Conservation (phyloP, 2,797 vertebrate species). For the Girardinus metallicus region DNA sequence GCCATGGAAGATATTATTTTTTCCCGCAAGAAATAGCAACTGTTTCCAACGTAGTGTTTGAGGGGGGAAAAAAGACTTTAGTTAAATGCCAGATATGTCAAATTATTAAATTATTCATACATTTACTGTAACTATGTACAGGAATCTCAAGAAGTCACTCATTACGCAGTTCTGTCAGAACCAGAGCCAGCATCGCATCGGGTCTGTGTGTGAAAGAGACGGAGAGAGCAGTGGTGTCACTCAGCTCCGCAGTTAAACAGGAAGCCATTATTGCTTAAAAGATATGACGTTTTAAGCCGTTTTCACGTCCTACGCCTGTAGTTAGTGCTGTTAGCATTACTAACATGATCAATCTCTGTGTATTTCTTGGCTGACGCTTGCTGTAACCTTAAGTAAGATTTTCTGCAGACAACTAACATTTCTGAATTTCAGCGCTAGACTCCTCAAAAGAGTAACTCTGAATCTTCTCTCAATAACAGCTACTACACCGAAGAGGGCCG, state of each 20-base stretch:
- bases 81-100: not conserved
- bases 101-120: not conserved
- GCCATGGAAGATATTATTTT: not conserved
- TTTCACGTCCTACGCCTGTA: not conserved
- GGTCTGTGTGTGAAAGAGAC: not conserved
- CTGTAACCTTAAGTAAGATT: not conserved
- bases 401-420: not conserved
- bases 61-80: too few relatives aligned
- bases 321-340: not conserved
- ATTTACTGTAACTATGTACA: not conserved
- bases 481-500: not conserved
- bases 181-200: not conserved
- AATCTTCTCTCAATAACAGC: not conserved
- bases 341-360: not conserved
- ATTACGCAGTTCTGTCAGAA: not conserved
- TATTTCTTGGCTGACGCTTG: not conserved
- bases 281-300: not conserved
- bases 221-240: not conserved
- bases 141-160: not conserved
- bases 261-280: not conserved
- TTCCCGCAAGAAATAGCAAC: not conserved
- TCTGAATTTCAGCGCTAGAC: not conserved
- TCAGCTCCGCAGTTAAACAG: not conserved
- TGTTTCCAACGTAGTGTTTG: not conserved
- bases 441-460: not conserved